Base-by-base conservation (phyloP, 2,888 invertebrate species). In the Platerodrilus igneus region DNA sequence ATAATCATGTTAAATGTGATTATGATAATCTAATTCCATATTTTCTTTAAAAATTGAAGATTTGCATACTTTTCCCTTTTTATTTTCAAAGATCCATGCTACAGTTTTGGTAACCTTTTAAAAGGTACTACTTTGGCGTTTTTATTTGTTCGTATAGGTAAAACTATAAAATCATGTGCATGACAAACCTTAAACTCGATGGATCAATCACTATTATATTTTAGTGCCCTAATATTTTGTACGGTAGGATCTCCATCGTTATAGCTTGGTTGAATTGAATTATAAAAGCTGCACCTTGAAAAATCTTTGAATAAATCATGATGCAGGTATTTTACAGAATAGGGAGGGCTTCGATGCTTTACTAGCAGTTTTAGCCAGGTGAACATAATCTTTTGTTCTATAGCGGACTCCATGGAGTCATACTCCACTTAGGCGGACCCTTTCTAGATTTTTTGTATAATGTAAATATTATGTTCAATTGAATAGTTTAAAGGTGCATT, bases 401-500 rank as follows among this genome's bases (percentile, higher is more conserved):
- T n/a, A n/a, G 28, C 17, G 28, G 28, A 28, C n/a, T 28, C 5
- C 26, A 26, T 26, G 4, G 26, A 26, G 4, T 13, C 26, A 9
- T 17, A 14, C 16, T 8, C 27, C n/a, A 3, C 16, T 15, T 27
- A 15, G 3, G 16, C n/a, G n/a, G n/a, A n/a, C n/a, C n/a, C n/a
- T n/a, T n/a, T n/a, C n/a, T n/a, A n/a, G n/a, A 6, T n/a, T n/a
- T n/a, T 27, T n/a, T 22, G 25, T 6, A 25, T 25, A 25, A 25
- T 11, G 13, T 14, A 25, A 7, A 25, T 14, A 25, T 25, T 25
- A 25, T 25, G 10, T 25, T 25, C 25, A 9, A 25, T 10, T 7
- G 25, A 11, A 10, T 13, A 25, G 13, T 28, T 28, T 15, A 29
- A 29, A n/a, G 19, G 29, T 4, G 29, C 29, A 29, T 29, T 29